Percentiles rank a stretch among this genome's conserved stretches.
These are phyloP conservation scores for Adelphocoris suturalis DNA, from an alignment of 2,888 invertebrate species.

Conservation along the genomic window DNA sequence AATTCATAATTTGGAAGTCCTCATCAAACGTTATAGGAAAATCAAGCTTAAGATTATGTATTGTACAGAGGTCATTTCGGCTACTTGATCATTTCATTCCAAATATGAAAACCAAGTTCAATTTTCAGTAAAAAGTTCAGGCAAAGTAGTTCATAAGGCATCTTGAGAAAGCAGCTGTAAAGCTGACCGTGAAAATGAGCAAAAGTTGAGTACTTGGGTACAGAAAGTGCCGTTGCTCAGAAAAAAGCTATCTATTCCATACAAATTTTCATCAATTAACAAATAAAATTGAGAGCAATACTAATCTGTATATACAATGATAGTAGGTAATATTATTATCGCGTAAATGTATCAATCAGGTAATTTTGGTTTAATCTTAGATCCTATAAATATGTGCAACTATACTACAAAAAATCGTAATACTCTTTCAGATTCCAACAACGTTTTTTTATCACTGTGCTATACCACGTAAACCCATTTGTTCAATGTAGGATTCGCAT, in stretches of 20 bases:
- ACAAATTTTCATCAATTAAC: slow-evolving; percentile 23
- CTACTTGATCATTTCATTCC: background rate
- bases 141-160: slow-evolving; percentile 15
- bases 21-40: background rate
- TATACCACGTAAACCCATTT: slow-evolving; percentile 5
- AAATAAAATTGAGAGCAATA: slow-evolving; percentile 17
- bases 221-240: slow-evolving; percentile 15
- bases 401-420: slow-evolving; percentile 61
- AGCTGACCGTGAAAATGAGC: slow-evolving; percentile 20
- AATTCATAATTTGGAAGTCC: no score
- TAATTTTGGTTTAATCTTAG: slow-evolving; percentile 63
- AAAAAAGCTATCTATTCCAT: slow-evolving; percentile 25
- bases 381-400: slow-evolving; percentile 63
- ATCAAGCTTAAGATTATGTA: background rate
- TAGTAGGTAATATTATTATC: slow-evolving; percentile 8
- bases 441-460: slow-evolving; percentile 59
- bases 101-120: background rate
- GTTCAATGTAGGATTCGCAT: slow-evolving; percentile 13
- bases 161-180: background rate
- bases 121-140: background rate
- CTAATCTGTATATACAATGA: slow-evolving; percentile 42
- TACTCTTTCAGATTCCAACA: slow-evolving; percentile 56
- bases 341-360: slow-evolving; percentile 48
- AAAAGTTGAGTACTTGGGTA: background rate
- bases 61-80: background rate